A percentile compares a stretch with the other conserved stretches of the same genome.
These are phyloP conservation scores for Pyrrhosoma nymphula DNA, from an alignment of 2,888 invertebrate genomes.

Conservation along the genomic window DNA sequence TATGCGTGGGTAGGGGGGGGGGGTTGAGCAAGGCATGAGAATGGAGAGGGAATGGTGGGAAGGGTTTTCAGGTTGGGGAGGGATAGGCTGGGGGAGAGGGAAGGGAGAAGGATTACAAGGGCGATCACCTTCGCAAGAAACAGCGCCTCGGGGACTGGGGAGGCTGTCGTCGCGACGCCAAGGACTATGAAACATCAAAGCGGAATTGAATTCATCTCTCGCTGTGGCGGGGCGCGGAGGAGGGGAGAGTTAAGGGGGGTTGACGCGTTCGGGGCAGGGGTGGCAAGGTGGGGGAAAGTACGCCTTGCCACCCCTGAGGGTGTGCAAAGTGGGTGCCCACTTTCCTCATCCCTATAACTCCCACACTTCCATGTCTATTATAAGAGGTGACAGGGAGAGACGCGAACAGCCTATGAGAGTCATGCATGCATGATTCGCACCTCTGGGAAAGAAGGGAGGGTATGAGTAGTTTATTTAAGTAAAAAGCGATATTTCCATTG, in stretches of 20 bases:
- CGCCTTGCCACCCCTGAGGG: neutral
- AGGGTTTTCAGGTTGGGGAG: neutral
- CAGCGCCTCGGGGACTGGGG: neutral
- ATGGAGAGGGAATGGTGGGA: neutral
- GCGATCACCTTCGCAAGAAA: conserved; percentile 42
- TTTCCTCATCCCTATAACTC: neutral
- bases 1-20: too few species aligned
- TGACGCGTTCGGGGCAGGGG: neutral
- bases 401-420: neutral
- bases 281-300: neutral
- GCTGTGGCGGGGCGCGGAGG: too few species aligned
- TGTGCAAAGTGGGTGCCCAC: conserved; percentile 21
- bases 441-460: neutral
- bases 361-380: neutral
- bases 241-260: neutral
- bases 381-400: neutral
- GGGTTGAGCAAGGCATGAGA: too few species aligned
- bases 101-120: conserved; percentile 36
- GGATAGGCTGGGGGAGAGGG: neutral
- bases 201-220: conserved; percentile 52
- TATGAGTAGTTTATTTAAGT: neutral
- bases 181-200: conserved; percentile 11
- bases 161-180: neutral
- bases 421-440: neutral
- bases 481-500: neutral